Evolutionary conservation across 2,888 invertebrate species (phyloP).

Genomic region (Physocephala rufipes): DNA sequence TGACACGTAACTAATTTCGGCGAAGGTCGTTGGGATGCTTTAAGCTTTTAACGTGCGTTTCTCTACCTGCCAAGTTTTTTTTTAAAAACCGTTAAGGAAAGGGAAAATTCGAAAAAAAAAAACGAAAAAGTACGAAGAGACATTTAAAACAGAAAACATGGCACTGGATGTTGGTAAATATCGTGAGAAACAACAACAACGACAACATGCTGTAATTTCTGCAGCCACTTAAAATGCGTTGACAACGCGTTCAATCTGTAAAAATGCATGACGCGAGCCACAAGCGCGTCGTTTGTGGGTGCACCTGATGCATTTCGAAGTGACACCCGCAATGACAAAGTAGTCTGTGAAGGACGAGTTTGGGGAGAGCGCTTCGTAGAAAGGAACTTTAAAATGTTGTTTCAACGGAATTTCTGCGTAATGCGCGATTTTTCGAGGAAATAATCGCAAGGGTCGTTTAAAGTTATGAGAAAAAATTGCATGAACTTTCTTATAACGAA

Average conservation of each 20-base stretch:
- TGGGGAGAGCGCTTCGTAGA: too few species aligned
- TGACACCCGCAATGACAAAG: conserved; percentile 20
- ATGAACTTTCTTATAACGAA: too few species aligned
- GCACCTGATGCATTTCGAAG: conserved; percentile 43
- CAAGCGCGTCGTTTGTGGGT: conserved; percentile 42
- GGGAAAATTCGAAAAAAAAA: neutral
- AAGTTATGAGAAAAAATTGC: too few species aligned
- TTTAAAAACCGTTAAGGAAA: neutral
- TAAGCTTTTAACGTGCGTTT: conserved; percentile 39
- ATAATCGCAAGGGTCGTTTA: too few species aligned
- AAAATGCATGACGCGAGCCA: conserved; percentile 36
- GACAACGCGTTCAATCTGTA: conserved; percentile 37
- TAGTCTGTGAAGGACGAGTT: neutral
- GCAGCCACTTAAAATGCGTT: conserved; percentile 3
- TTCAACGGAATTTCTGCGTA: too few species aligned
- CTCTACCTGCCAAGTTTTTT: conserved; percentile 39
- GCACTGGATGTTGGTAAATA: conserved; percentile 14
- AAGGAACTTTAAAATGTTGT: too few species aligned
- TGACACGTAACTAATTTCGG: too few species aligned
- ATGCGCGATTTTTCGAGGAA: too few species aligned
- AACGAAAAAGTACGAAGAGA: conserved; percentile 9
- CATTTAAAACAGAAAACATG: conserved; percentile 19
- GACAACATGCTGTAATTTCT: neutral
- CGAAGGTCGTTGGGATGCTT: conserved; percentile 39
- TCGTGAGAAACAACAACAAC: neutral